Base-by-base conservation (phyloP, 2,888 invertebrate genomes). In the Rotaria socialis region DNA sequence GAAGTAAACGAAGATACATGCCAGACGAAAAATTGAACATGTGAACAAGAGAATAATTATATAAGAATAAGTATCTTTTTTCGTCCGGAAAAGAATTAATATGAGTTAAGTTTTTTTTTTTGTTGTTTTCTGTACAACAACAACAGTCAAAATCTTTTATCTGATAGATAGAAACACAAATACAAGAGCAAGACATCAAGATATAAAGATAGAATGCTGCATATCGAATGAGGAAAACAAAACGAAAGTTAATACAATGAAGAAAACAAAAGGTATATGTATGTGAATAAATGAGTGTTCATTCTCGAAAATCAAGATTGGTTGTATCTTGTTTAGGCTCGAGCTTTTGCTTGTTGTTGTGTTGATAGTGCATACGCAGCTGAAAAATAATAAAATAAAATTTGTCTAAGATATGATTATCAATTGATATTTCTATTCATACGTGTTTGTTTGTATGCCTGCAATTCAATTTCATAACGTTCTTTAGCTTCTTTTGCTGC, bases 401-500 rank as follows among this genome's bases (percentile, higher is more conserved):
- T 67, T 67, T 67, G 27, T 14, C 10, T 35, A 14, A 5, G 16
- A 35, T 16, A 67, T 11, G 3, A 27, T 27, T 11, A 27, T 3
- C 16, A 55, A 14, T 55, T 19, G 1, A 35, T 41, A 1, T 19
- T 19, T 80, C n/a, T 2, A 80, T 47, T 11, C 5, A 4, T 47
- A 80, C 47, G n/a, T 47, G 80, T 47, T 47, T 47, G 22, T 80
- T 80, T 80, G 14, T 80, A 80, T n/a, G 80, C 80, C 22, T 43
- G 24, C 22, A 80, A n/a, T 80, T 80, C 80, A 4, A 11, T 2
- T 80, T 80, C 80, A 80, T 80, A 80, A n/a, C 47, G 43, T 80
- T 80, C 80, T 80, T 80, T 80, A 24, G 80, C 80, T 80, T 80
- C 80, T n/a, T 80, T 80, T 8, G 80, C 80, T 2, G 47, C 43